Percentiles rank a stretch among this genome's conserved stretches.
These are phyloP conservation scores for Colossoma macropomum DNA, from an alignment of 2,113 vertebrate species.

Conservation along the genomic window DNA sequence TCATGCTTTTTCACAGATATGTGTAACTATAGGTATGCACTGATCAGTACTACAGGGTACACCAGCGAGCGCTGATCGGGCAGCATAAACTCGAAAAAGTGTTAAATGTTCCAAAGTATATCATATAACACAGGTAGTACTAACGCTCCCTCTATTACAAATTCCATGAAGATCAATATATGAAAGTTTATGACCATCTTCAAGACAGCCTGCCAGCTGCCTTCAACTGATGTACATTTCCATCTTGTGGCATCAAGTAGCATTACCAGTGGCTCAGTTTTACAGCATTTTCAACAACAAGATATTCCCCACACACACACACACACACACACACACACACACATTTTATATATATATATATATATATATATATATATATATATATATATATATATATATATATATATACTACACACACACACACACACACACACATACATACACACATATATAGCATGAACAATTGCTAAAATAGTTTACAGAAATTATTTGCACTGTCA, in stretches of 20 bases:
- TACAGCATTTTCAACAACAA: too few species aligned
- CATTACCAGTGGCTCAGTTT: not conserved
- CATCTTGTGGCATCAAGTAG: slow-evolving; percentile 6
- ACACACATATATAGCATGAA: too few species aligned
- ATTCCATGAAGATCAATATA: too few species aligned
- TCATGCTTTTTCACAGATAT: not conserved
- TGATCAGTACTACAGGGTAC: not conserved
- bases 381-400: too few species aligned
- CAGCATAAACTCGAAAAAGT: not conserved
- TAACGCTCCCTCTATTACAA: not conserved
- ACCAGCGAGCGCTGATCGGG: not conserved
- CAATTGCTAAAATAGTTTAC: too few species aligned
- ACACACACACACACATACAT: too few species aligned
- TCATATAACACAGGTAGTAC: not conserved
- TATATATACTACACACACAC: too few species aligned
- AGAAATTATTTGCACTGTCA: too few species aligned
- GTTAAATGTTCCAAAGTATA: not conserved
- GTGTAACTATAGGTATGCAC: not conserved
- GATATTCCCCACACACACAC: too few species aligned
- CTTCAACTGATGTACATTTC: not conserved
- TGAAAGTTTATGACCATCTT: not conserved
- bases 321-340: too few species aligned
- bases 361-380: too few species aligned
- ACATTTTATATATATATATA: too few species aligned
- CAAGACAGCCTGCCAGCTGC: not conserved